phyloP scores from a whole-genome alignment of 2,797 vertebrate genomes.

The Leucoraja ocellata region DNA sequence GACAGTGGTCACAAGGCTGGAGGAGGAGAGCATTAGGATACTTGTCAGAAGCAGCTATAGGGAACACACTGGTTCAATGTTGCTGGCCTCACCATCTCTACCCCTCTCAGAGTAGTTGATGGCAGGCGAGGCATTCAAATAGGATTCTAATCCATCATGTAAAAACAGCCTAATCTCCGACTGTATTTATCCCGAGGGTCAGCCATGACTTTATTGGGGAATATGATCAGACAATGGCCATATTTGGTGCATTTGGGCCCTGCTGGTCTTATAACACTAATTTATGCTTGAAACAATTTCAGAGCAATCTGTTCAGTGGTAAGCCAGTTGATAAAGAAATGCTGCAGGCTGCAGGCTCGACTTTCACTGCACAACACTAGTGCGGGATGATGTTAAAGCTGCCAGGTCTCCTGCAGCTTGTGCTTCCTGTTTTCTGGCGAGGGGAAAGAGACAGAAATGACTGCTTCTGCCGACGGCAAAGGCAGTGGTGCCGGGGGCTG shows the following conservation, averaged over 20 bases:
- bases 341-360: not conserved
- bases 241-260: not conserved
- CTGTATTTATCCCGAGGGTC: not conserved
- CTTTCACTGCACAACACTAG: not conserved
- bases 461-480: not conserved
- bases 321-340: not conserved
- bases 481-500: not conserved
- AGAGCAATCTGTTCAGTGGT: not conserved
- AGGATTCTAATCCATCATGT: not conserved
- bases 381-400: not conserved
- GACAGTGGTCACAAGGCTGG: not conserved
- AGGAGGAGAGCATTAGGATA: not conserved
- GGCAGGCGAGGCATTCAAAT: not conserved
- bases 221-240: not conserved
- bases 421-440: not conserved
- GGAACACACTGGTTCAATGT: not conserved
- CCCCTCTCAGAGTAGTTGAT: not conserved
- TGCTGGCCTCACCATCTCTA: not conserved
- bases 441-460: too few species aligned
- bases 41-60: not conserved
- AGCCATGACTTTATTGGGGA: not conserved
- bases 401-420: not conserved
- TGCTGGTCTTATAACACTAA: too few species aligned
- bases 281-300: not conserved
- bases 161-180: not conserved